Percentiles rank a stretch among this genome's conserved stretches.
These are phyloP conservation scores for Entelurus aequoreus DNA, from an alignment of 2,113 vertebrate species.

Conservation along the genomic window DNA sequence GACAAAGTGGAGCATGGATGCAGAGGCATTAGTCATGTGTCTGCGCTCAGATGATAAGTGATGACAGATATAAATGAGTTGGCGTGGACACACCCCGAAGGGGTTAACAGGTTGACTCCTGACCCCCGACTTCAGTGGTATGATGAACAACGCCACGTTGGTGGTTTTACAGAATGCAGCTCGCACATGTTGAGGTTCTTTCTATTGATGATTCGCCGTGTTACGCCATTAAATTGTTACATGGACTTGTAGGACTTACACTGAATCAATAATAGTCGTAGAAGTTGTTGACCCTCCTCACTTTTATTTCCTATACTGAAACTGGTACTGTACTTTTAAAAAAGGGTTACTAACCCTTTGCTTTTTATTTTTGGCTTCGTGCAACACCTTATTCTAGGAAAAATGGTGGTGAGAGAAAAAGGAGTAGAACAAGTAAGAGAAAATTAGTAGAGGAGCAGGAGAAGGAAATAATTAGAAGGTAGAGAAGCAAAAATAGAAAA, in stretches of 20 bases:
- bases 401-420: too few species aligned
- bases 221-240: constrained; percentile 23
- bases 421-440: too few species aligned
- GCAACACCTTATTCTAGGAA: too few species aligned
- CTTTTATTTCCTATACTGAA: neutral
- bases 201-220: neutral
- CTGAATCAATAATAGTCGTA: constrained; percentile 43
- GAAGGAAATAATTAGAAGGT: too few species aligned
- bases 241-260: constrained; percentile 8
- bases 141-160: constrained; percentile 38
- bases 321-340: neutral
- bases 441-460: too few species aligned
- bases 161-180: constrained; percentile 26
- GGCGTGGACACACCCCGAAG: neutral
- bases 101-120: constrained; percentile 57
- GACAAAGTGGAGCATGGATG: constrained; percentile 9
- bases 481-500: too few species aligned
- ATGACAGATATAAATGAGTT: constrained; percentile 35
- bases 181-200: constrained; percentile 17
- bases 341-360: too few species aligned
- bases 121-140: constrained; percentile 29
- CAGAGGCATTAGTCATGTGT: constrained; percentile 32
- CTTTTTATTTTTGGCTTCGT: too few species aligned
- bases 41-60: constrained; percentile 29
- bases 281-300: too few species aligned